Conservation (phyloP, 53 echinoderm and acorn worm species). For the Astropecten irregularis region DNA sequence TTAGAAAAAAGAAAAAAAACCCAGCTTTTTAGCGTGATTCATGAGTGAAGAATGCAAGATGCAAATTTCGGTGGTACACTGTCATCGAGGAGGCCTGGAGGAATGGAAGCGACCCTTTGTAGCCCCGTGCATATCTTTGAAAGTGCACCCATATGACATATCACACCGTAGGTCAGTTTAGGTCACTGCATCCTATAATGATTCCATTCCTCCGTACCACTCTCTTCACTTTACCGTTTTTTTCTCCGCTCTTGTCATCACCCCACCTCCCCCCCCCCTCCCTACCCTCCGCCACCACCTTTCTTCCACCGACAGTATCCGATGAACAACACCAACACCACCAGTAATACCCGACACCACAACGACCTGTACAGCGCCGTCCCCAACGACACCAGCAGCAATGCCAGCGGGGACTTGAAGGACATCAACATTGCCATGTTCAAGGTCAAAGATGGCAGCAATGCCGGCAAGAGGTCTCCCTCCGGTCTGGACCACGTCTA, state of each 20-base stretch:
- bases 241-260: too few relatives aligned
- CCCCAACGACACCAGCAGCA: background rate
- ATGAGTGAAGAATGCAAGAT: background rate
- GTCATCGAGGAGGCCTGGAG: too few relatives aligned
- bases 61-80: too few relatives aligned
- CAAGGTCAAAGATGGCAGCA: conserved; percentile 12
- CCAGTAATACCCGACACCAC: conserved; percentile 19
- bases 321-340: conserved; percentile 37
- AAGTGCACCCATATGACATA: too few relatives aligned
- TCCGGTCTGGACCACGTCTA: conserved; percentile 22
- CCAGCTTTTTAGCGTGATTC: background rate
- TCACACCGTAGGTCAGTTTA: too few relatives aligned
- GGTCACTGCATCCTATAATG: too few relatives aligned
- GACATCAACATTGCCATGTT: conserved; percentile 66
- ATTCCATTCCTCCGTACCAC: too few relatives aligned
- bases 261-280: too few relatives aligned
- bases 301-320: background rate
- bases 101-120: too few relatives aligned
- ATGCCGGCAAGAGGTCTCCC: background rate
- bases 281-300: too few relatives aligned
- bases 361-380: conserved; percentile 46
- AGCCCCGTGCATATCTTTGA: too few relatives aligned
- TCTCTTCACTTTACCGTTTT: too few relatives aligned
- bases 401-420: conserved; percentile 13
- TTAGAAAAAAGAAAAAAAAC: background rate